Conservation (phyloP, 2,113 vertebrate genomes). For the Columba janthina region DNA sequence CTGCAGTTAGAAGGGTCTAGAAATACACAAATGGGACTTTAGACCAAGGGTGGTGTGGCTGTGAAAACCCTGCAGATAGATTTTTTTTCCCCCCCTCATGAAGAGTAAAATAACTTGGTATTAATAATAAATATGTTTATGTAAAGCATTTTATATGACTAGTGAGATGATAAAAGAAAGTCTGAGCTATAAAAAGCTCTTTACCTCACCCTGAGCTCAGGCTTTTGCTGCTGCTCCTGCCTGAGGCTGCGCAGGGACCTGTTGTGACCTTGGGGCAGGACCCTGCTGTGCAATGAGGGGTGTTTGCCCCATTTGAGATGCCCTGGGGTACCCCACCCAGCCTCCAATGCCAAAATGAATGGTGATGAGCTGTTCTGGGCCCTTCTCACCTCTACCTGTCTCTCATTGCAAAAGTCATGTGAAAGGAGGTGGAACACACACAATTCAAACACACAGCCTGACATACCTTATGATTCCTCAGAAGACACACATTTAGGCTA, state of each 20-base stretch:
- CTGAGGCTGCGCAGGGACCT: neutral
- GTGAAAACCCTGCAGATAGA: neutral
- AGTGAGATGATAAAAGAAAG: neutral
- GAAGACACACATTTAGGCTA: neutral
- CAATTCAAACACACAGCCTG: neutral
- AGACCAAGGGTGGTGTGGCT: fast-evolving
- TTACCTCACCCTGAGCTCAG: neutral
- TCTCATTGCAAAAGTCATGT: neutral
- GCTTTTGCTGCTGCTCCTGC: neutral
- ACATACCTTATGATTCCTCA: neutral
- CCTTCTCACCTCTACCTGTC: neutral
- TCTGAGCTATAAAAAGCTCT: neutral
- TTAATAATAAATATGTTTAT: neutral
- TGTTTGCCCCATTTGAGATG: neutral
- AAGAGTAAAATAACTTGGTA: neutral
- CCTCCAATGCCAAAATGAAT: fast-evolving
- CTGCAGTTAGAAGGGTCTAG: neutral
- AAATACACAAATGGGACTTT: neutral
- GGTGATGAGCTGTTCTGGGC: neutral
- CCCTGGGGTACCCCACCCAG: neutral
- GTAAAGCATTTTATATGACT: neutral
- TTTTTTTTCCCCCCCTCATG: neutral
- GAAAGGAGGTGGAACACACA: neutral
- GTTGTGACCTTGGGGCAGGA: neutral
- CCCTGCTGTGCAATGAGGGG: fast-evolving